A percentile compares a stretch with the other conserved stretches of the same genome.
Conservation (phyloP, 2,888 invertebrate species). For the Drosophila kambysellisi region DNA sequence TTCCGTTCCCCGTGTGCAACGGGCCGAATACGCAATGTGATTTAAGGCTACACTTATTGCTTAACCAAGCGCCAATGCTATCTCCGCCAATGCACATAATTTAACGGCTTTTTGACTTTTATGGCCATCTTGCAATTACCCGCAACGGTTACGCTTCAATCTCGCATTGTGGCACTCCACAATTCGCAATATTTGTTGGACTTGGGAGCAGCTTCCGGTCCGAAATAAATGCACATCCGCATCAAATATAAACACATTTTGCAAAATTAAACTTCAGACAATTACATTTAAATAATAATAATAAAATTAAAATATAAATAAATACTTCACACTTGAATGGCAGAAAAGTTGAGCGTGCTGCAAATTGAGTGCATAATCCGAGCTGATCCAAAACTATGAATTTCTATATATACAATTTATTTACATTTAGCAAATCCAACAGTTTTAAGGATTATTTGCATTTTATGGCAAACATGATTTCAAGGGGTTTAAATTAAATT, state of each 20-base stretch:
- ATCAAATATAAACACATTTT: constrained; percentile 60
- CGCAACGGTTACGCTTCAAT: constrained; percentile 33
- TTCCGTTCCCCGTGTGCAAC: constrained; percentile 44
- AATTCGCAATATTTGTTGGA: constrained; percentile 25
- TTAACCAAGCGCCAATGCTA: constrained; percentile 53
- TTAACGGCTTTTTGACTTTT: constrained; percentile 50
- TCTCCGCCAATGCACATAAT: constrained; percentile 45
- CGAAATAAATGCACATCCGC: constrained; percentile 20
- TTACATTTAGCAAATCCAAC: constrained; percentile 3
- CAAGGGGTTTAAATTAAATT: not conserved
- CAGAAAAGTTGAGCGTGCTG: constrained; percentile 9
- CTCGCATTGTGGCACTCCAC: constrained; percentile 4
- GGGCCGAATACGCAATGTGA: constrained; percentile 72
- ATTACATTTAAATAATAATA: constrained; percentile 62
- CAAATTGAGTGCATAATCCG: constrained; percentile 35
- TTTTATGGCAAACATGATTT: not conserved
- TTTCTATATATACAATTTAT: constrained; percentile 3
- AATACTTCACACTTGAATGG: constrained; percentile 35
- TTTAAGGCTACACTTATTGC: constrained; percentile 56
- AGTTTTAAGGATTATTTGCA: constrained; percentile 25
- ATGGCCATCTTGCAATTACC: constrained; percentile 57
- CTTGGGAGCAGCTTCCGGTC: not conserved
- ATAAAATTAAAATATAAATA: constrained; percentile 39
- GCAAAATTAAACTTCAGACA: constrained; percentile 66
- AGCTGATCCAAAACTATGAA: constrained; percentile 4